Evolutionary conservation across 1,140 invertebrate species (phyloP).

Genomic region (Diploscapter pachys): DNA sequence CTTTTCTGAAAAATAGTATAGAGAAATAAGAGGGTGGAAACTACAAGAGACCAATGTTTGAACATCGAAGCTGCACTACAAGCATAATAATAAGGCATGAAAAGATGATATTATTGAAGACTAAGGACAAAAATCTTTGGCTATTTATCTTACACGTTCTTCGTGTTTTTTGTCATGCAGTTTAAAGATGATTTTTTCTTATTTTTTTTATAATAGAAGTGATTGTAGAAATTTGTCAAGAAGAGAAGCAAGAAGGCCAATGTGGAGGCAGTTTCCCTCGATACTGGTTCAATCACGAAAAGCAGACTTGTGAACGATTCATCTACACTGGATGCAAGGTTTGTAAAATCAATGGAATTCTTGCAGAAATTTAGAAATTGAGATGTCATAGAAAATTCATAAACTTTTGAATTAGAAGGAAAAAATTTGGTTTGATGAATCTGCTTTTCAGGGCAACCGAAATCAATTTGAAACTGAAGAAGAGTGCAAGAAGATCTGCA

Average conservation of each 20-base stretch:
- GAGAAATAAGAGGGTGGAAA: conserved; percentile 66
- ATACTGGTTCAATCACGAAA: conserved; percentile 65
- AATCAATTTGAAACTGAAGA: conserved; percentile 68
- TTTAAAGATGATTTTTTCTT: too few relatives aligned
- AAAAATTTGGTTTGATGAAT: not conserved
- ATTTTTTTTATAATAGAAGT: too few relatives aligned
- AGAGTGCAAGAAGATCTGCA: conserved; percentile 54
- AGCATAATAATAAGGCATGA: conserved; percentile 63
- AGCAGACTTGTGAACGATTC: conserved; percentile 66
- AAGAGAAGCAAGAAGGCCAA: conserved; percentile 62
- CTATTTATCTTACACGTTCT: too few relatives aligned
- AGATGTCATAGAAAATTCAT: too few relatives aligned
- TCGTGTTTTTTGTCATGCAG: too few relatives aligned
- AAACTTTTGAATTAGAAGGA: too few relatives aligned
- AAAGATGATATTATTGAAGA: too few relatives aligned
- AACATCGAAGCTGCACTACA: conserved; percentile 54
- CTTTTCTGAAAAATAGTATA: conserved; percentile 56
- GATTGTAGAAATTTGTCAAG: conserved; percentile 55
- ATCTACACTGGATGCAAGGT: conserved; percentile 68
- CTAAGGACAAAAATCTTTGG: not conserved
- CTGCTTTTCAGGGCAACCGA: conserved; percentile 63
- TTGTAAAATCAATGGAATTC: too few relatives aligned
- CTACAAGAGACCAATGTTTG: conserved; percentile 60
- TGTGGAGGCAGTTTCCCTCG: conserved; percentile 66
- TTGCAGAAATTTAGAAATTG: too few relatives aligned